Evolutionary conservation across 2,797 vertebrate species (phyloP), one percentile per base, ranked within the genome.

Genomic region (Crenuchus spilurus): DNA sequence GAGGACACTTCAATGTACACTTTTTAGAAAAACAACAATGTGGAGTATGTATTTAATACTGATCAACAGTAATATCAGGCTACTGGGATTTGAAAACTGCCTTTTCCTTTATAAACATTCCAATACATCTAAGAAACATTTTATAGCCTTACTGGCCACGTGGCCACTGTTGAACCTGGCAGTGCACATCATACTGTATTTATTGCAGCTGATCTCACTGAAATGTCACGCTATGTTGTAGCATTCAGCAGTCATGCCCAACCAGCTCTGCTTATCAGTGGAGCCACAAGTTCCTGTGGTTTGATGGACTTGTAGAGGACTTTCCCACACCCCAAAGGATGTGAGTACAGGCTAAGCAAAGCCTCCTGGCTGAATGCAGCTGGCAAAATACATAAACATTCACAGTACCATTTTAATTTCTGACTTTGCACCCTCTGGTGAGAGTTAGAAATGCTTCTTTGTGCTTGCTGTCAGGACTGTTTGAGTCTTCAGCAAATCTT

Each of bases 331-430:
- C 42, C 26, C 42, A 31, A 48, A n/a, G 31, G 28, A 60, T 26
- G 26, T 10, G 39, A 71, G 77, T 77, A 77, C 68, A 73, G 33
- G 57, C 63, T 64, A 60, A 64, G 44, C 26, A 68, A 58, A 63
- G 44, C 61, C 60, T 57, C 37, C 35, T 51, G 73, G 26, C 51
- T 44, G 24, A 26, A 16, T n/a, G 57, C 30, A 70, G 52, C 26
- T 58, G 42, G 26, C 14, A 10, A 62, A 16, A 37, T 31, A 31
- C 37, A 67, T 52, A 74, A 74, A 51, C 35, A 55, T 16, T 37
- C 24, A 6, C 67, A 70, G 37, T 22, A 9, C 24, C 9, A 58
- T 24, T 48, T 33, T 10, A 57, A 22, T 20, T 20, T 48, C 14
- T 1, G 22, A 39, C 52, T 22, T 6, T 22, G 11, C 22, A 24